A percentile compares a stretch with the other conserved stretches of the same genome.
Conservation (phyloP, 2,797 vertebrate genomes). For the Florisuga fusca region DNA sequence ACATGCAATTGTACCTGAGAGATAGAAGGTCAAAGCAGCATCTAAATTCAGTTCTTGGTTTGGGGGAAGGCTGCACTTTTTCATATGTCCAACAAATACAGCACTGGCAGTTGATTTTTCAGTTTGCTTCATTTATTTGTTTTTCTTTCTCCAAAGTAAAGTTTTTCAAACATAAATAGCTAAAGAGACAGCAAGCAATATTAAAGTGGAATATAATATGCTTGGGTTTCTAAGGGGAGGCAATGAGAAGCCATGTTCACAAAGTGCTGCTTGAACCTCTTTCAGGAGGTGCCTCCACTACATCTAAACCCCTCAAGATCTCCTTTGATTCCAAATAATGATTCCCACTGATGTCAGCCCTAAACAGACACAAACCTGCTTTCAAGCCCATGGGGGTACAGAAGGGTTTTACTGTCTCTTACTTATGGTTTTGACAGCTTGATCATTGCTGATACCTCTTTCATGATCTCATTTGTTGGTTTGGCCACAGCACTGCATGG, state of each 20-base stretch:
- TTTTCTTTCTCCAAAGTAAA: not conserved
- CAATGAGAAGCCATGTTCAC: not conserved
- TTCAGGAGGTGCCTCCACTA: not conserved
- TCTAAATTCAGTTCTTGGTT: conserved; percentile 32
- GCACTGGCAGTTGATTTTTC: not conserved
- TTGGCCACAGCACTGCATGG: not conserved
- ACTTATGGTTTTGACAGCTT: not conserved
- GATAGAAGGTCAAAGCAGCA: conserved; percentile 31
- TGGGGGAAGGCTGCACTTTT: not conserved
- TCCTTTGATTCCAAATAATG: not conserved
- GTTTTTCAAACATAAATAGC: not conserved
- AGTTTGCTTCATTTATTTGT: not conserved
- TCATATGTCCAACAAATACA: not conserved
- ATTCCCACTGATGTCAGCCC: not conserved
- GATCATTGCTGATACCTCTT: not conserved
- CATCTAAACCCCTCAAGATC: not conserved
- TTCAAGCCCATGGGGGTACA: not conserved
- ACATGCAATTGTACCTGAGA: conserved; percentile 8
- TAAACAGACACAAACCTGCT: not conserved
- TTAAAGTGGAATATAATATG: not conserved
- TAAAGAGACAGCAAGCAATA: not conserved
- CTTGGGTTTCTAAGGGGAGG: not conserved
- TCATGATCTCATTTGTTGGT: not conserved
- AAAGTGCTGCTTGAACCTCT: not conserved
- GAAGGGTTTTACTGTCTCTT: not conserved